Base-by-base conservation (phyloP, 2,797 vertebrate genomes). In the Anguilla pacifica region DNA sequence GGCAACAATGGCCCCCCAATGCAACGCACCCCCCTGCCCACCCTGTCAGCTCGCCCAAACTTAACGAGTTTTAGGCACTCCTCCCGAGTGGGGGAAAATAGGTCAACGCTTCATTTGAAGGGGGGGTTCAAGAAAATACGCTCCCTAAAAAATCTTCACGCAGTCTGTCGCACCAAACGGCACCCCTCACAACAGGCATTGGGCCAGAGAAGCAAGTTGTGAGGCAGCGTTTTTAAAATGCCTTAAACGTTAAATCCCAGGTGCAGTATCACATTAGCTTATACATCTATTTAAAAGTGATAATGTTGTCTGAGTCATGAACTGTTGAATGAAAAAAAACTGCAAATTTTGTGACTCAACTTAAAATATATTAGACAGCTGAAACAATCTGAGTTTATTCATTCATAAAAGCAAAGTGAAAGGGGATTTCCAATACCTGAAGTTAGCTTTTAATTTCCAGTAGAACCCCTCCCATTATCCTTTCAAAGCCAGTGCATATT, bases 1-100 rank as follows among this genome's bases (percentile, higher is more conserved):
- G 59, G 89, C 88, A 95, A 95, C 95, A 95, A 97, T 96, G 93
- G 89, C 88, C 90, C 88, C 90, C 86, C 49, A 90, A 90, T 92
- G 94, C 92, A 92, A 91, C 7, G 92, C 91, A 72, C 77, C 87
- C 83, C 85, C 84, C 87, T 6, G 91, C 67, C 85, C 83, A 88
- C 79, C 88, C 88, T 46, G 82, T 88, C 90, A 35, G 57, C 90
- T 91, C 70, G 72, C 70, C 61, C 89, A 43, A 55, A 92, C 94
- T 92, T 93, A 94, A 95, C 85, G 85, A 93, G 92, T 91, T 89
- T 92, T 91, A 89, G 91, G 91, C 90, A 87, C 90, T 91, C 90
- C 89, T 90, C 92, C 93, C 93, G 93, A 92, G 91, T 88, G 81
- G 93, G 91, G 93, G 92, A 95, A 92, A 95, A 94, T 93, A 88